Conservation (phyloP, 2,797 vertebrate species). For the Cossypha polioptera region DNA sequence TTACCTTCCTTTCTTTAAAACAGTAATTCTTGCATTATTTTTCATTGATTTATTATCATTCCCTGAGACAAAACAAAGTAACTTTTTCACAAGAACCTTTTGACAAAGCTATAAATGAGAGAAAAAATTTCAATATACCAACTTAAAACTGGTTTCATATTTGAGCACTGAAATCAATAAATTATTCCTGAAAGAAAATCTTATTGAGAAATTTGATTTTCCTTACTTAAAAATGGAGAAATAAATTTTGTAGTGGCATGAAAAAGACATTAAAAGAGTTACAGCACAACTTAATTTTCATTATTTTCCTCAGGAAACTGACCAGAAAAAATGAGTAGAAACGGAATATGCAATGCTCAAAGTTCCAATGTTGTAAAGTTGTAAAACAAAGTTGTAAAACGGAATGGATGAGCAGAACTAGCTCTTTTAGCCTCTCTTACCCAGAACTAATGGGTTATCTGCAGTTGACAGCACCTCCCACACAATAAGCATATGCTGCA, state of each 20-base stretch:
- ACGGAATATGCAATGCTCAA: background rate
- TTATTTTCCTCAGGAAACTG: background rate
- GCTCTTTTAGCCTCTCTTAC: background rate
- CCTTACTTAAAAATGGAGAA: background rate
- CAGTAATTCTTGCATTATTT: background rate
- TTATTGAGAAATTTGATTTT: background rate
- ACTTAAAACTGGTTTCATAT: background rate
- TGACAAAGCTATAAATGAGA: background rate
- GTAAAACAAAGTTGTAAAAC: background rate
- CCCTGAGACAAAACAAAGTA: background rate
- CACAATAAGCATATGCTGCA: accelerated
- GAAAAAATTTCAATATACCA: background rate
- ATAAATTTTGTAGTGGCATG: background rate
- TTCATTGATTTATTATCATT: background rate
- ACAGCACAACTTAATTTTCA: background rate
- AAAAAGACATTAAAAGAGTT: background rate
- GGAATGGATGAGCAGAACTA: background rate
- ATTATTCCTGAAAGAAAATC: background rate
- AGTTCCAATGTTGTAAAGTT: no score
- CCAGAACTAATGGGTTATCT: background rate
- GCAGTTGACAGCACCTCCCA: background rate
- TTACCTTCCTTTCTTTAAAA: background rate
- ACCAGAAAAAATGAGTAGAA: background rate
- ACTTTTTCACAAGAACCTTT: background rate
- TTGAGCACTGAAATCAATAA: background rate